phyloP scores from a whole-genome alignment of 1,140 invertebrate genomes.

The Aphidius ervi region DNA sequence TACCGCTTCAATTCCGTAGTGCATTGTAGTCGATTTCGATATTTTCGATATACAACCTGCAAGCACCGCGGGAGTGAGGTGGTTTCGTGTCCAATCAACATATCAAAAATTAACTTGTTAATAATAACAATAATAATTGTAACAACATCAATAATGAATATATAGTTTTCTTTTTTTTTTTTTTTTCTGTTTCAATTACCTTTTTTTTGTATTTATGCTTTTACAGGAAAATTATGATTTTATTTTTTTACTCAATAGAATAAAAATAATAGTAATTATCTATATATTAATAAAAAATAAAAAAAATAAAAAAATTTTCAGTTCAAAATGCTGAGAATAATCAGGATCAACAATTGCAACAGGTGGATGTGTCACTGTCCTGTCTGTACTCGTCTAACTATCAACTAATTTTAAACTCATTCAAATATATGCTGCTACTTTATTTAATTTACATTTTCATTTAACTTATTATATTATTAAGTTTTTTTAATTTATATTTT shows the following conservation, averaged over 20 bases:
- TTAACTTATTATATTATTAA: too few relatives aligned
- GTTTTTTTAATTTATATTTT: too few relatives aligned
- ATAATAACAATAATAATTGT: too few relatives aligned
- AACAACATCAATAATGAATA: neutral
- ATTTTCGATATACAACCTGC: slow-evolving; percentile 59
- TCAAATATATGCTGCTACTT: too few relatives aligned
- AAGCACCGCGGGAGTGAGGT: slow-evolving; percentile 87
- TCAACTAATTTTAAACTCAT: neutral
- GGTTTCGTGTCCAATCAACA: slow-evolving; percentile 52
- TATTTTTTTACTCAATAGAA: too few relatives aligned
- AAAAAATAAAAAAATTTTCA: slow-evolving; percentile 8
- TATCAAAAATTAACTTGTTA: neutral
- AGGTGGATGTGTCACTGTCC: slow-evolving; percentile 41
- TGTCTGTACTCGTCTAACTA: slow-evolving; percentile 22
- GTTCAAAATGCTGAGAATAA: slow-evolving; percentile 22
- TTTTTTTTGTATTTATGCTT: too few relatives aligned
- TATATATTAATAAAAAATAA: slow-evolving; percentile 11
- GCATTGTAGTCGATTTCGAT: slow-evolving; percentile 79
- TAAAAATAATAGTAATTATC: too few relatives aligned
- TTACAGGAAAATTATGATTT: too few relatives aligned
- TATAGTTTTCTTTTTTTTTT: too few relatives aligned
- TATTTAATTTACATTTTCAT: too few relatives aligned
- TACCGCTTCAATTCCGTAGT: slow-evolving; percentile 85
- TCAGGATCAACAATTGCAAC: slow-evolving; percentile 38
- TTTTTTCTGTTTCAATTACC: too few relatives aligned